These are phyloP conservation scores for Esox masquinongy DNA, from an alignment of 2,797 vertebrate species.

Conservation along the genomic window DNA sequence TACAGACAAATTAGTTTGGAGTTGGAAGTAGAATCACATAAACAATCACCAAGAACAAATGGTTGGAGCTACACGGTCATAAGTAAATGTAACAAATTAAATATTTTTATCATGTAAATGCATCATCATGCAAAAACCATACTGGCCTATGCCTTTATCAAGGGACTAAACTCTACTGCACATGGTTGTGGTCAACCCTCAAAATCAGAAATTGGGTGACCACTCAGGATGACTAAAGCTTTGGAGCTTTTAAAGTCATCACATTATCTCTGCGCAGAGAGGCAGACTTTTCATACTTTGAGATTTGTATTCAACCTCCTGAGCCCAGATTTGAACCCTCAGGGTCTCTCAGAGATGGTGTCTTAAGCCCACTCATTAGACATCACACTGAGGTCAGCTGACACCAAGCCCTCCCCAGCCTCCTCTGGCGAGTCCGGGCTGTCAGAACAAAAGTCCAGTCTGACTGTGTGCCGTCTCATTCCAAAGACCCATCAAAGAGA, in stretches of 20 bases:
- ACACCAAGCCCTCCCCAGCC: slow-evolving; percentile 8
- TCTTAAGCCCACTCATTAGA: slow-evolving; percentile 43
- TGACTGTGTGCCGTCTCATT: not conserved
- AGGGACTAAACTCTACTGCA: too few species aligned
- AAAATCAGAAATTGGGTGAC: too few species aligned
- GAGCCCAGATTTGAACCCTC: not conserved
- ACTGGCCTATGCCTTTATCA: too few species aligned
- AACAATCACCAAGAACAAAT: too few species aligned
- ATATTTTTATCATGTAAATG: too few species aligned
- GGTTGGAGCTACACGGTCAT: too few species aligned
- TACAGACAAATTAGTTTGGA: too few species aligned
- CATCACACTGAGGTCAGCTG: slow-evolving; percentile 51
- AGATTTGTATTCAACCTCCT: not conserved
- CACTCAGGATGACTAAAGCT: too few species aligned
- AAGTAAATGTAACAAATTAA: too few species aligned
- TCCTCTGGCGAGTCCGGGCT: slow-evolving; percentile 14
- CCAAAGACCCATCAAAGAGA: slow-evolving; percentile 15
- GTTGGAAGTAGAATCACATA: too few species aligned
- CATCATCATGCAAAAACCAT: too few species aligned
- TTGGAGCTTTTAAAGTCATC: not conserved
- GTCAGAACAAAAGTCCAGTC: not conserved
- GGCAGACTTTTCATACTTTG: not conserved
- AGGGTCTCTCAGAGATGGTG: slow-evolving; percentile 8
- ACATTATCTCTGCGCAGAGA: not conserved
- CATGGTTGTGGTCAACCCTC: too few species aligned